Evolutionary conservation across 2,797 vertebrate species (phyloP).

Genomic region (Microhierax caerulescens): DNA sequence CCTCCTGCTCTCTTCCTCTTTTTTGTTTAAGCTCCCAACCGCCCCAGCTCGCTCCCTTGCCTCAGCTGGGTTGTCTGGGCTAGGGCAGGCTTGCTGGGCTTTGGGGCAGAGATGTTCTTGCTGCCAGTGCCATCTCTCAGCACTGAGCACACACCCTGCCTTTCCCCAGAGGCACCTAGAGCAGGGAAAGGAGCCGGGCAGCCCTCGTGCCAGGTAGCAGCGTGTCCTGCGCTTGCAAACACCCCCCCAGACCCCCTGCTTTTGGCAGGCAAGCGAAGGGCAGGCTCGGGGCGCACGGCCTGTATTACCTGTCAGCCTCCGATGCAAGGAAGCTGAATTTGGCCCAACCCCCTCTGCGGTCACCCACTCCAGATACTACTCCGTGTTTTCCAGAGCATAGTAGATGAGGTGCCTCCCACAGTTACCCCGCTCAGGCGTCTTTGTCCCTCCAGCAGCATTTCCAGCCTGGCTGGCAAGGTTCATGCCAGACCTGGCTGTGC

Average conservation of each 20-base stretch:
- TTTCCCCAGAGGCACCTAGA: background rate
- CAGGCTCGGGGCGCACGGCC: background rate
- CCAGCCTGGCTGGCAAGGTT: background rate
- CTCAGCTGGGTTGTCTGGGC: background rate
- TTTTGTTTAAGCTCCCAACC: background rate
- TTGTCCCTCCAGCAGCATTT: background rate
- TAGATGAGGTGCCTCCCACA: background rate
- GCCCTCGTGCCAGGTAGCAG: background rate
- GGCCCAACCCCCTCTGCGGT: background rate
- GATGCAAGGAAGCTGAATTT: background rate
- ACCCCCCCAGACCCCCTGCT: background rate
- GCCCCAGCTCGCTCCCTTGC: background rate
- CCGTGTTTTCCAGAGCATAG: background rate
- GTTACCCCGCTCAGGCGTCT: background rate
- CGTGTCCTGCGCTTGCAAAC: background rate
- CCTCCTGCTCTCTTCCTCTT: background rate
- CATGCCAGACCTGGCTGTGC: background rate
- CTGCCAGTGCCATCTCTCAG: background rate
- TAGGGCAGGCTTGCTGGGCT: background rate
- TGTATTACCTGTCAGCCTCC: background rate
- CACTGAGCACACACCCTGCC: background rate
- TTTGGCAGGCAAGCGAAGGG: background rate
- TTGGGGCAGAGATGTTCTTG: background rate
- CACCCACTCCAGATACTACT: background rate
- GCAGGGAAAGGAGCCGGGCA: background rate